Conservation (phyloP, 2,113 vertebrate genomes). For the Dolichotis patagonum region DNA sequence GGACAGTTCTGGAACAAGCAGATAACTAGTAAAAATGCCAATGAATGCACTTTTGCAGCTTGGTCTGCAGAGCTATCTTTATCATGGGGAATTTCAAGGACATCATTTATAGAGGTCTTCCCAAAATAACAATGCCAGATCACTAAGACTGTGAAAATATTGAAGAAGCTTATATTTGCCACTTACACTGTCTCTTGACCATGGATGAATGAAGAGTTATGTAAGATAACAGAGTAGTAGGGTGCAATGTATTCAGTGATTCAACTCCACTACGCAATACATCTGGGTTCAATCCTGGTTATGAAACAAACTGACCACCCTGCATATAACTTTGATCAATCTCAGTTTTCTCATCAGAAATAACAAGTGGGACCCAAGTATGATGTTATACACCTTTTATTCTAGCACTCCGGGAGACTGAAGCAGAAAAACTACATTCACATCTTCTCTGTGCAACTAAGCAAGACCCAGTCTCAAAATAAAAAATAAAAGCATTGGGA, state of each 20-base stretch:
- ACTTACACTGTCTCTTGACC: neutral
- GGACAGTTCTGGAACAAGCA: conserved; percentile 21
- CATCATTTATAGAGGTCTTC: neutral
- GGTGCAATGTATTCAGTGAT: neutral
- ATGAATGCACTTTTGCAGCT: neutral
- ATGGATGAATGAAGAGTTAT: neutral
- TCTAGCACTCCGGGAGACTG: neutral
- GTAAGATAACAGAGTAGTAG: neutral
- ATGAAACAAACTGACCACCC: neutral
- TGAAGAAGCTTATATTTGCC: neutral
- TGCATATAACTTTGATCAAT: neutral
- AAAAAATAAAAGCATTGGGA: neutral
- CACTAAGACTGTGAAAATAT: neutral
- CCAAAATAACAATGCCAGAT: neutral
- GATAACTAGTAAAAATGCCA: conserved; percentile 36
- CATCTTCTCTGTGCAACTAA: neutral
- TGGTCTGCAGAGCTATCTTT: neutral
- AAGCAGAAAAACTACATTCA: neutral
- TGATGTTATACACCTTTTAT: neutral
- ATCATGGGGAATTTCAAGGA: neutral
- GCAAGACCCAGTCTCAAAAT: neutral
- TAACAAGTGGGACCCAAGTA: neutral
- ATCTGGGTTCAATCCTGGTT: neutral
- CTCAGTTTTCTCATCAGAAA: conserved; percentile 46
- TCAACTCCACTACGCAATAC: neutral